Conservation (phyloP, 2,797 vertebrate genomes). For the Pseudochirops corinnae region DNA sequence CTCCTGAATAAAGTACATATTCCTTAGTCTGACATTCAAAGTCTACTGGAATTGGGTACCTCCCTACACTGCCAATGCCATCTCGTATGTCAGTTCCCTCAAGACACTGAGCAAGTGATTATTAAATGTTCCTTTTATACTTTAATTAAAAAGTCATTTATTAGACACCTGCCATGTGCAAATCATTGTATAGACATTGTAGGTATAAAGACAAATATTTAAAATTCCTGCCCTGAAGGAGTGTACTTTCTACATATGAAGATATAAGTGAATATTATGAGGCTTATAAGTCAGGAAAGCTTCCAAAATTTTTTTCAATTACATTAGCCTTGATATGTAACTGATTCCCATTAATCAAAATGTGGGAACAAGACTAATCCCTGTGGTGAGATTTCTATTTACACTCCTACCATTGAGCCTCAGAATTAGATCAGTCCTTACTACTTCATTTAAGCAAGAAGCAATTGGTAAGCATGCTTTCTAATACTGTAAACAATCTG, state of each 20-base stretch:
- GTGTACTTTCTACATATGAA: too few relatives aligned
- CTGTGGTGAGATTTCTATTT: background rate
- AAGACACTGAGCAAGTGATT: too few relatives aligned
- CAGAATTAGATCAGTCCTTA: background rate
- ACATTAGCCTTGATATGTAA: background rate
- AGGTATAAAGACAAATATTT: background rate
- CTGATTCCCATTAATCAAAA: background rate
- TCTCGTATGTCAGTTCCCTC: too few relatives aligned
- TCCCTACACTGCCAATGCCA: too few relatives aligned
- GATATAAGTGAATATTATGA: too few relatives aligned
- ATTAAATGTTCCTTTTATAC: too few relatives aligned
- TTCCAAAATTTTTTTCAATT: background rate
- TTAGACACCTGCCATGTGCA: too few relatives aligned
- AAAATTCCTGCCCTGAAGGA: background rate
- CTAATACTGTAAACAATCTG: background rate
- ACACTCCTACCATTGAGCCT: background rate
- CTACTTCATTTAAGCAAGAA: background rate
- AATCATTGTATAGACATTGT: too few relatives aligned
- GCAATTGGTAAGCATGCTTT: background rate
- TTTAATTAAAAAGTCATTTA: too few relatives aligned
- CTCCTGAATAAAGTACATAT: too few relatives aligned
- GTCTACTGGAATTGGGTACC: too few relatives aligned
- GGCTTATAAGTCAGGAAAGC: background rate
- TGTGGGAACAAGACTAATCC: background rate
- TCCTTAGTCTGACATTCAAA: too few relatives aligned